Evolutionary conservation across 2,797 vertebrate genomes (phyloP).

Genomic region (Hipposideros larvatus): DNA sequence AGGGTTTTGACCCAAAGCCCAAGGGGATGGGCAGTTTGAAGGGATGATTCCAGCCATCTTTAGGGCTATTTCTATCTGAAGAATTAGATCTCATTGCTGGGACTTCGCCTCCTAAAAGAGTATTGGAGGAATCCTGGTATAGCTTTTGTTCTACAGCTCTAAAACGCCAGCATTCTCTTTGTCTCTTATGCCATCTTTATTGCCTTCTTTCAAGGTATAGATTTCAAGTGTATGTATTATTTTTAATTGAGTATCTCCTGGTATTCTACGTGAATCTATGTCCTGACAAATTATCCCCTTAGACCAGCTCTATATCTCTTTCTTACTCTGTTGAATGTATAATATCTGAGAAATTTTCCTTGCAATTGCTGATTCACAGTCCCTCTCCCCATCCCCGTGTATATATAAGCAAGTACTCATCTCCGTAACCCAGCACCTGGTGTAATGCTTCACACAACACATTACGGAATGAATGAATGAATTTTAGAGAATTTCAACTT

Average conservation of each 20-base stretch:
- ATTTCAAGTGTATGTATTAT: neutral
- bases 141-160: neutral
- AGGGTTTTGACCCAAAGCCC: neutral
- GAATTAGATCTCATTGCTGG: neutral
- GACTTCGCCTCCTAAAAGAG: neutral
- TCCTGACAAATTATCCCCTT: neutral
- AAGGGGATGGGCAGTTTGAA: neutral
- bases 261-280: neutral
- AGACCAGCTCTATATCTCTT: neutral
- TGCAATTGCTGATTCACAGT: neutral
- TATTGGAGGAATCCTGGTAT: neutral
- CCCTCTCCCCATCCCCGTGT: neutral
- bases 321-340: neutral
- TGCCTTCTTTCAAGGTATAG: neutral
- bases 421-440: neutral
- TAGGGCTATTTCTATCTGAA: neutral
- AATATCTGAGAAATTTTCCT: neutral
- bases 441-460: neutral
- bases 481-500: conserved; percentile 33
- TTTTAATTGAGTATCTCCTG: neutral
- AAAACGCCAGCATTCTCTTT: neutral
- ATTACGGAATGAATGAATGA: neutral
- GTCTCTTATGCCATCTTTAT: neutral
- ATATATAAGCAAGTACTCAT: neutral
- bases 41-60: neutral